Percentiles rank a stretch among this genome's conserved stretches.
Evolutionary conservation across 2,113 vertebrate genomes (phyloP).

Genomic region (Pao palembangensis): DNA sequence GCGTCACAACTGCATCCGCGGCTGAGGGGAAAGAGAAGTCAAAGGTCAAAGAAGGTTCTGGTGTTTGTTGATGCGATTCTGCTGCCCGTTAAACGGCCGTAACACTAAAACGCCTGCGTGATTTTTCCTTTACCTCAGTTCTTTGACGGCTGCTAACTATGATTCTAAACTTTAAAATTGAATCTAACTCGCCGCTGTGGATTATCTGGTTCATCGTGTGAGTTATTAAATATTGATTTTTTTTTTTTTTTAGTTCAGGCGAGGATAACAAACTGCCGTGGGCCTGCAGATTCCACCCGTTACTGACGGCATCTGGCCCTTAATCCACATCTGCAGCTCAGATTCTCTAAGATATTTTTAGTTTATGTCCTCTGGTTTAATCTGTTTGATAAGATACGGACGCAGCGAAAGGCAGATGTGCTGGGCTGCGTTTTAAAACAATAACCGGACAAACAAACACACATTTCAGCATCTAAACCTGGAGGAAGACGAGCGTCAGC

Average conservation of each 20-base stretch:
- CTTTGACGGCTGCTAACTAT: too few relatives aligned
- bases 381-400: slow-evolving; percentile 11
- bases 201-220: slow-evolving; percentile 38
- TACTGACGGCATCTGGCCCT: slow-evolving; percentile 36
- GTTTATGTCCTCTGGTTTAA: neutral
- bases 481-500: too few relatives aligned
- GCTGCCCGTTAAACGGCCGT: too few relatives aligned
- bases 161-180: neutral
- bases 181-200: neutral
- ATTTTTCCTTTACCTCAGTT: too few relatives aligned
- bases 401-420: neutral
- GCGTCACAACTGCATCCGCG: slow-evolving; percentile 85
- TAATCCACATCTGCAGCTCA: slow-evolving; percentile 35
- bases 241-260: slow-evolving; percentile 30
- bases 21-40: slow-evolving; percentile 65
- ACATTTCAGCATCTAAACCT: too few relatives aligned
- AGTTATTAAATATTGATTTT: slow-evolving; percentile 72
- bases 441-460: too few relatives aligned
- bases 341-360: slow-evolving; percentile 15
- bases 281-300: slow-evolving; percentile 32
- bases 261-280: slow-evolving; percentile 48
- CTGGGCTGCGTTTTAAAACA: too few relatives aligned
- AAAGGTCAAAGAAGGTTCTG: slow-evolving; percentile 47
- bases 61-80: too few relatives aligned
- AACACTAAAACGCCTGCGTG: slow-evolving; percentile 1